Conservation (phyloP, 2,888 invertebrate genomes). For the Cremastobaeus sp. region DNA sequence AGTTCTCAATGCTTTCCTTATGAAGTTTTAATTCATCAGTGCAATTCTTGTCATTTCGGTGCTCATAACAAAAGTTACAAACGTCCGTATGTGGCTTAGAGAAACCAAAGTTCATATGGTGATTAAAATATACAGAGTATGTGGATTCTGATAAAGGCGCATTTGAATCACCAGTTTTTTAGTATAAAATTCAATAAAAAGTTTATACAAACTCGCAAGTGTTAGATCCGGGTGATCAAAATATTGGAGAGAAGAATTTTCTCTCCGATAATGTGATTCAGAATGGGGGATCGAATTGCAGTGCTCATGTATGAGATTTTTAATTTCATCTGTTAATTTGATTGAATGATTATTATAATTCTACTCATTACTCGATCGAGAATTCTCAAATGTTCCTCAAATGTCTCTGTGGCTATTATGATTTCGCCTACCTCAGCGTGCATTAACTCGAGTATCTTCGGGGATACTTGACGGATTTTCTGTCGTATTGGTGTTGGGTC, state of each 20-base stretch:
- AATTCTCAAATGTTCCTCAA: too few species aligned
- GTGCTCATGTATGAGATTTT: constrained; percentile 44
- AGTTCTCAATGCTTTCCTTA: constrained; percentile 20
- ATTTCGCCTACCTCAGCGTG: too few species aligned
- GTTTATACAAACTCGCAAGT: constrained; percentile 16
- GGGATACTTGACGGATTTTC: too few species aligned
- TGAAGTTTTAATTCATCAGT: constrained; percentile 6
- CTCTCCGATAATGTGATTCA: constrained; percentile 22
- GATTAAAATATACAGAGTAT: constrained; percentile 42
- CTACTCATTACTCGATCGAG: too few species aligned
- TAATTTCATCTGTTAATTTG: constrained; percentile 44
- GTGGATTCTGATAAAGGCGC: constrained; percentile 26
- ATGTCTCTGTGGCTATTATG: too few species aligned
- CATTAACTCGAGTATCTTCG: too few species aligned
- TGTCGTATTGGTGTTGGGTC: too few species aligned
- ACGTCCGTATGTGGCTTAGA: constrained; percentile 45
- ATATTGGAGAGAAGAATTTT: constrained; percentile 32
- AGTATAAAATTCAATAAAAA: constrained; percentile 39
- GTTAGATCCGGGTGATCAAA: constrained; percentile 42
- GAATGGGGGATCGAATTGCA: constrained; percentile 35
- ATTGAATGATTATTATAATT: constrained; percentile 36
- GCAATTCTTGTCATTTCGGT: constrained; percentile 11
- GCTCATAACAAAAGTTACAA: constrained; percentile 37
- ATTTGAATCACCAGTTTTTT: constrained; percentile 12
- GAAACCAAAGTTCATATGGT: constrained; percentile 38